These are phyloP conservation scores for Heliocidaris erythrogramma DNA, from an alignment of 35 echinoderm and acorn worm species.

Conservation along the genomic window DNA sequence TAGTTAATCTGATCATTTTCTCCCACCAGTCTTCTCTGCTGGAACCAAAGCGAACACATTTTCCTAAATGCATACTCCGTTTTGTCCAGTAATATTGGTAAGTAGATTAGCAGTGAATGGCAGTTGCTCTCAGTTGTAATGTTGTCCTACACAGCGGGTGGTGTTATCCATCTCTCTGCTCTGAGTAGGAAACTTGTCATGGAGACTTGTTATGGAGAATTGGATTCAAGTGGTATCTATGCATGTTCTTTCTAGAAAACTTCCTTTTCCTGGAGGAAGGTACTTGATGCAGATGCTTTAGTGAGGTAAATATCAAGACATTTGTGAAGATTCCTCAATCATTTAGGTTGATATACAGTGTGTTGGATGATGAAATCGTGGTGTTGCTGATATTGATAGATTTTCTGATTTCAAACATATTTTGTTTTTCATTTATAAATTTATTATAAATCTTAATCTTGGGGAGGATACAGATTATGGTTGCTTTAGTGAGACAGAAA, in stretches of 20 bases:
- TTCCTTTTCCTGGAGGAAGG: not conserved
- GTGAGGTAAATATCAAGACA: not conserved
- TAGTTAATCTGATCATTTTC: slow-evolving; percentile 11
- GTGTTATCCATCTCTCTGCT: not conserved
- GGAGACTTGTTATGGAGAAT: not conserved
- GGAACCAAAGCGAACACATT: not conserved
- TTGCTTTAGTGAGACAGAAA: not conserved
- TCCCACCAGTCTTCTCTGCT: not conserved
- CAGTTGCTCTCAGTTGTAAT: not conserved
- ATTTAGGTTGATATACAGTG: not conserved
- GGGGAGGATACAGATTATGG: not conserved
- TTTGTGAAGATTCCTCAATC: not conserved
- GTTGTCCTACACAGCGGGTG: not conserved
- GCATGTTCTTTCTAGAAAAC: not conserved
- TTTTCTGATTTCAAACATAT: not conserved
- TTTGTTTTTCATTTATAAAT: not conserved
- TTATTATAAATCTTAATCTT: too few species aligned
- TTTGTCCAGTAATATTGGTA: not conserved
- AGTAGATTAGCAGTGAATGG: not conserved
- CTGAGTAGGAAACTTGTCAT: not conserved
- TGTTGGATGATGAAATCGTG: too few species aligned
- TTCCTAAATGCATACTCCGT: not conserved
- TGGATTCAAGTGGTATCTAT: too few species aligned
- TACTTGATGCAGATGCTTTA: not conserved
- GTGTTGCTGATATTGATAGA: not conserved